phyloP scores from a whole-genome alignment of 2,797 vertebrate genomes.

The Ispidina lecontei region DNA sequence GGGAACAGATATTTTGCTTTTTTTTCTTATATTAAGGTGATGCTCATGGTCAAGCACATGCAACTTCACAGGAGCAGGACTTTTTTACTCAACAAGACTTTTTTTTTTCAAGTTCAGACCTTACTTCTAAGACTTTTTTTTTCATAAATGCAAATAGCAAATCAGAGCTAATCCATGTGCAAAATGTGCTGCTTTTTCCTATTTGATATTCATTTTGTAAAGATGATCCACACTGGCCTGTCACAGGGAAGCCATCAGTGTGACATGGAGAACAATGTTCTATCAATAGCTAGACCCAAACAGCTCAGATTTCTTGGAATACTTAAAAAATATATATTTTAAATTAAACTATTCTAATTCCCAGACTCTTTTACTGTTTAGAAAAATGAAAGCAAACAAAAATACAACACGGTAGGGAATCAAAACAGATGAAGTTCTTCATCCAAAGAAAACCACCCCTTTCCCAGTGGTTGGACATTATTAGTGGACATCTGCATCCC shows the following conservation, averaged over 20 bases:
- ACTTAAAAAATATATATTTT: background rate
- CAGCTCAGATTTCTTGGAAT: background rate
- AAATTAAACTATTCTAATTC: background rate
- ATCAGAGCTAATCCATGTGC: background rate
- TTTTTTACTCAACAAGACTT: background rate
- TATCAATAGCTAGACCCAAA: background rate
- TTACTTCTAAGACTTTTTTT: background rate
- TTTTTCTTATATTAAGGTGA: background rate
- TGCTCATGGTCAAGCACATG: background rate
- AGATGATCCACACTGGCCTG: background rate
- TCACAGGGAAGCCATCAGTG: background rate
- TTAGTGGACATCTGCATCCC: background rate
- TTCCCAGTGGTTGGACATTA: background rate
- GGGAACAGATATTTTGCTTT: background rate
- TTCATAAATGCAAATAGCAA: background rate
- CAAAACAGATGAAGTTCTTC: background rate
- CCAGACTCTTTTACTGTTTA: background rate
- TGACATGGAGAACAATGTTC: background rate
- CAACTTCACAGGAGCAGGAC: background rate
- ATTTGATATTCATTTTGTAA: background rate
- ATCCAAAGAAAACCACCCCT: background rate
- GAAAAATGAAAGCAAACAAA: no score
- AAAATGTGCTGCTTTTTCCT: background rate
- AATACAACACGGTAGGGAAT: no score
- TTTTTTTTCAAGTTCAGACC: background rate